phyloP scores from a whole-genome alignment of 2,888 invertebrate species.

The Drosophila borealis region DNA sequence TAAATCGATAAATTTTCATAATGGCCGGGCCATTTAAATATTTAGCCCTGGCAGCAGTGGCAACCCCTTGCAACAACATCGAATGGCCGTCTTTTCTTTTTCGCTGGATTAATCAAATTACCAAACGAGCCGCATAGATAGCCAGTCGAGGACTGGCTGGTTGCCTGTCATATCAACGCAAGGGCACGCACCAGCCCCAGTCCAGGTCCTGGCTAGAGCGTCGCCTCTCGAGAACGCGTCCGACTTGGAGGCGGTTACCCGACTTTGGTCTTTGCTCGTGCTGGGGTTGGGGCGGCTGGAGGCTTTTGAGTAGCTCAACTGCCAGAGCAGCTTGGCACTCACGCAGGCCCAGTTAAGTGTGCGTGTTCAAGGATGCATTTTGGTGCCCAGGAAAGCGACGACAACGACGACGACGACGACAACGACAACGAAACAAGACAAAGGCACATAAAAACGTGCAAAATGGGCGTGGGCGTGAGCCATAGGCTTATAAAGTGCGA shows the following conservation, averaged over 20 bases:
- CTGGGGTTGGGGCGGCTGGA: background rate
- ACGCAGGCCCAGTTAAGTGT: constrained; percentile 81
- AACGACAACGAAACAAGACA: constrained; percentile 73
- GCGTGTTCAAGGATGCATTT: constrained; percentile 80
- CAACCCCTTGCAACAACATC: constrained; percentile 54
- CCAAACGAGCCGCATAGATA: constrained; percentile 70
- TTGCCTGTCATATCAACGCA: constrained; percentile 66
- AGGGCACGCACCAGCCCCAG: constrained; percentile 67
- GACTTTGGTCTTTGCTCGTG: constrained; percentile 30
- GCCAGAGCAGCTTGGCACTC: constrained; percentile 70
- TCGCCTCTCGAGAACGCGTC: constrained; percentile 3
- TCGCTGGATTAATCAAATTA: constrained; percentile 76
- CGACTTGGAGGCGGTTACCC: constrained; percentile 47
- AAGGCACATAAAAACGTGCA: constrained; percentile 78
- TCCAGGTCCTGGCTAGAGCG: background rate
- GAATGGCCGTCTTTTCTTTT: constrained; percentile 40
- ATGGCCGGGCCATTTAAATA: constrained; percentile 80
- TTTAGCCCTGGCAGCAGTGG: constrained; percentile 45
- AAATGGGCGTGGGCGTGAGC: constrained; percentile 64
- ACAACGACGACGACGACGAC: constrained; percentile 34
- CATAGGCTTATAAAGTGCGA: constrained; percentile 76
- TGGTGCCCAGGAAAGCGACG: constrained; percentile 74
- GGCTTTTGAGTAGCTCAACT: constrained; percentile 61
- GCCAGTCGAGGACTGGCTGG: constrained; percentile 21
- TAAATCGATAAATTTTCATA: constrained; percentile 83